Evolutionary conservation across 2,888 invertebrate genomes (phyloP).

Genomic region (Callinectes sapidus): DNA sequence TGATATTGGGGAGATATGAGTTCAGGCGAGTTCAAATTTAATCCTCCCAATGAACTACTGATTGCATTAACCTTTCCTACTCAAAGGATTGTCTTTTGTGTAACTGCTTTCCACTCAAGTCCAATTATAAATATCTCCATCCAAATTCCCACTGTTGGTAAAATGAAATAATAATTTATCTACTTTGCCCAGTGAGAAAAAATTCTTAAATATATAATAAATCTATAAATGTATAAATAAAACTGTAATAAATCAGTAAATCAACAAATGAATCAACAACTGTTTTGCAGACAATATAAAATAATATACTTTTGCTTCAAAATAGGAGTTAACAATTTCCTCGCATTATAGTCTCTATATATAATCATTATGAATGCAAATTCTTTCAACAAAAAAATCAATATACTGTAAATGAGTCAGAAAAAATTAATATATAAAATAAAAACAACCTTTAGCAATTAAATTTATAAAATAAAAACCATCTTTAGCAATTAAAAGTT

Average conservation of each 20-base stretch:
- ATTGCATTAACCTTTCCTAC: background rate
- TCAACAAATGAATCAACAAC: background rate
- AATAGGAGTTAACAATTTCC: no score
- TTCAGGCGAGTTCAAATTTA: no score
- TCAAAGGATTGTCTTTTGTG: background rate
- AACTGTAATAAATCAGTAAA: background rate
- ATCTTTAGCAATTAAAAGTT: background rate
- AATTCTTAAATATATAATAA: background rate
- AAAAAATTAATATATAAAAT: background rate
- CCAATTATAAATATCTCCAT: background rate
- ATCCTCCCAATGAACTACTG: background rate
- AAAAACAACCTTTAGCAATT: background rate
- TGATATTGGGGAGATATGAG: no score
- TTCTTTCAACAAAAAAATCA: background rate
- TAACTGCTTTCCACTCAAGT: background rate
- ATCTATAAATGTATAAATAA: background rate
- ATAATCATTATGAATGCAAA: no score
- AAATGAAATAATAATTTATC: background rate
- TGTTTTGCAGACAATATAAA: no score
- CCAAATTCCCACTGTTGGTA: background rate
- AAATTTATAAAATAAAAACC: background rate
- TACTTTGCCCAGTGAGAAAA: background rate
- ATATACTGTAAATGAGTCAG: background rate
- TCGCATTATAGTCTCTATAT: no score
- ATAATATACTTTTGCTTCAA: no score